Base-by-base conservation (phyloP, 2,888 invertebrate genomes). In the Pasiphila rectangulata region DNA sequence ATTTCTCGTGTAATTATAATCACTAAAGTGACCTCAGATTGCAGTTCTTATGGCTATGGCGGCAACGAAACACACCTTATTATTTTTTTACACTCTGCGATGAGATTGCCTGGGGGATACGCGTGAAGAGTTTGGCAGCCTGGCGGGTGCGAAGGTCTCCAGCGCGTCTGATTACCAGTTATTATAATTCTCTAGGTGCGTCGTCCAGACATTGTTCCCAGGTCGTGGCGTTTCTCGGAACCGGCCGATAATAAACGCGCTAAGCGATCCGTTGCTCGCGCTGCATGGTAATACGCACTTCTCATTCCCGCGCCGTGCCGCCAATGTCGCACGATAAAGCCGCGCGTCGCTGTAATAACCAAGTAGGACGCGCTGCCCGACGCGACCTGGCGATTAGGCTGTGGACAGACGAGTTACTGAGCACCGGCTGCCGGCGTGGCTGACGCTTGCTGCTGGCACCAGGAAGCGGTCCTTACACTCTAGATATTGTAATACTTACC, bases 261-360 rank as follows among this genome's bases (percentile, higher is more conserved):
- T 40, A 35, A 35, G 40, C 46, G 35, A 15, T 34, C 35, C 40
- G 30, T 5, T 1, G 42, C 42, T 9, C 41, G 46, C 42, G 39
- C 45, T 36, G 49, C 50, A 50, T 50, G 5, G 3, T 38, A 50
- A 49, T 45, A 23, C 15, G 15, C 19, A 34, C 37, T 45, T 21
- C 32, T 25, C 41, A 46, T 46, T 35, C 50, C 29, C 39, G 20
- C 4, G 39, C 19, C 20, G 17, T 17, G 20, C 9, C 5, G 9
- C 25, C 21, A 2, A 17, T 21, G 40, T 32, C 41, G 20, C 40
- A 30, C 44, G 0, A 32, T 32, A 21, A 25, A 32, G 37, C 9
- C 36, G 47, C 21, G 15, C 39, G 29, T 29, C 39, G 5, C 38
- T 27, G 39, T 6, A 25, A 23, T 27, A 35, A 36, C 2, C 25